phyloP scores from a whole-genome alignment of 2,888 invertebrate species.

The Cacoxenus indagator region DNA sequence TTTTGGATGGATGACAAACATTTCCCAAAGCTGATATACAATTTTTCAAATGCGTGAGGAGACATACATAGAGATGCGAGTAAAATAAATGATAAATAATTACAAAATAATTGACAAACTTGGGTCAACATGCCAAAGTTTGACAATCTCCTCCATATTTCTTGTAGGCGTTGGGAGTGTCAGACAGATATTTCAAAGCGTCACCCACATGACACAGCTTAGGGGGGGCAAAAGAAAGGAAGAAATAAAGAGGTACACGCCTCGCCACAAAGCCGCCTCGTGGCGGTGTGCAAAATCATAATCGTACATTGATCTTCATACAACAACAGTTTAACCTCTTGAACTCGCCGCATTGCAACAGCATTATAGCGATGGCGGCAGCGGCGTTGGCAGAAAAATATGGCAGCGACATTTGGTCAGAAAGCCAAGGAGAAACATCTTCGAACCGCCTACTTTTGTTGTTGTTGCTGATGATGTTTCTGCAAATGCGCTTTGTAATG shows the following conservation, averaged over 20 bases:
- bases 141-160: neutral
- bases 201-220: conserved; percentile 19
- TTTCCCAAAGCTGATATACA: too few relatives aligned
- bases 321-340: conserved; percentile 59
- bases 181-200: conserved; percentile 5
- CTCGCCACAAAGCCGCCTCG: neutral
- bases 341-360: conserved; percentile 54
- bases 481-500: too few relatives aligned
- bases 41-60: neutral
- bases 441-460: neutral
- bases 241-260: neutral
- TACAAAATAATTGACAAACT: conserved; percentile 58
- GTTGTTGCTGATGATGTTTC: too few relatives aligned
- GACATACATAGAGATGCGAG: neutral
- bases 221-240: conserved; percentile 4
- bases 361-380: neutral
- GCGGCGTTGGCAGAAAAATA: too few relatives aligned
- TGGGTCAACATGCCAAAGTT: conserved; percentile 39
- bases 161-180: conserved; percentile 10
- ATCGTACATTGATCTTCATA: conserved; percentile 59
- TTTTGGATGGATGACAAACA: too few relatives aligned
- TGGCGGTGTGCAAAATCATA: conserved; percentile 18
- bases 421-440: neutral
- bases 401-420: too few relatives aligned
- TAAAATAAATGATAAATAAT: conserved; percentile 50